Evolutionary conservation across 2,888 invertebrate species (phyloP).

Genomic region (Scotopteryx bipunctaria): DNA sequence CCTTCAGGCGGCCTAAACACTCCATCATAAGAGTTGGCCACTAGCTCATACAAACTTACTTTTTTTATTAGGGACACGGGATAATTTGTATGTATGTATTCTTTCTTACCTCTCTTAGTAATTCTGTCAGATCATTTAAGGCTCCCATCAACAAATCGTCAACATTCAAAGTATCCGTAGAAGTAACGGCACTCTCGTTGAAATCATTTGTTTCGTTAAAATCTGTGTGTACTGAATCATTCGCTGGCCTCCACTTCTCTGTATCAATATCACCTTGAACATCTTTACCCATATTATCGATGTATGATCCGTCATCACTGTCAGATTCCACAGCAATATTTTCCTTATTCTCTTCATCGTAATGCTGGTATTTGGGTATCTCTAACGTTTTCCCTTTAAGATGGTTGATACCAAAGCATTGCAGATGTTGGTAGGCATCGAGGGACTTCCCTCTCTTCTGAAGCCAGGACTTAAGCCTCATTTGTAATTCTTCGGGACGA

Average conservation of each 20-base stretch:
- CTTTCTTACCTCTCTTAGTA: conserved; percentile 80
- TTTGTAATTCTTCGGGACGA: conserved; percentile 64
- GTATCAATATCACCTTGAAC: conserved; percentile 33
- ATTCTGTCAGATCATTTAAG: conserved; percentile 75
- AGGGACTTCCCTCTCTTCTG: conserved; percentile 75
- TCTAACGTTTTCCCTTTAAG: conserved; percentile 9
- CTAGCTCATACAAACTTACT: too few species aligned
- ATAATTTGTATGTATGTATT: too few species aligned
- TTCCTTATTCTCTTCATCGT: conserved; percentile 79
- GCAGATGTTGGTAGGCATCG: conserved; percentile 77
- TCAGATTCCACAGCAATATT: conserved; percentile 72
- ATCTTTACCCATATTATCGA: conserved; percentile 55
- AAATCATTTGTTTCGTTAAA: conserved; percentile 57
- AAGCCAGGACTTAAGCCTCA: conserved; percentile 77
- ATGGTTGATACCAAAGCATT: conserved; percentile 77
- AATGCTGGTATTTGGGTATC: conserved; percentile 37
- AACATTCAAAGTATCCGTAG: conserved; percentile 47
- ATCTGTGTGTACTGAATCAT: conserved; percentile 51
- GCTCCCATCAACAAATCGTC: conserved; percentile 72
- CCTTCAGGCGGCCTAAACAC: too few species aligned
- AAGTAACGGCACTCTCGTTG: conserved; percentile 58
- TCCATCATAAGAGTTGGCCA: too few species aligned
- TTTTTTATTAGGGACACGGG: too few species aligned
- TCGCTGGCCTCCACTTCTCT: conserved; percentile 61
- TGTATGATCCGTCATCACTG: conserved; percentile 67